Conservation (phyloP, 2,888 invertebrate species). For the Tenthredo amoena region DNA sequence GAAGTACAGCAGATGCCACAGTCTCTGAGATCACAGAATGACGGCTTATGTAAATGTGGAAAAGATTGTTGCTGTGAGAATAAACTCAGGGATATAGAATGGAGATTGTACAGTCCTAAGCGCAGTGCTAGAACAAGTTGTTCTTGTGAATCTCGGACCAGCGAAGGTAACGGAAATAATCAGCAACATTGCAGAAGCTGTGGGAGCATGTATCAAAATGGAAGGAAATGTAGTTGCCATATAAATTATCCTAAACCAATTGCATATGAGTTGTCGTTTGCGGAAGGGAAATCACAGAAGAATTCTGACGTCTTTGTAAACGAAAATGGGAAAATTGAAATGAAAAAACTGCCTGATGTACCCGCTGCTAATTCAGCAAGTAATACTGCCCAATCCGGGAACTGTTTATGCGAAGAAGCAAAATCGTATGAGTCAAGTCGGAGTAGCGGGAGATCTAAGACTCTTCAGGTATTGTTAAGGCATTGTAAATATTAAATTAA, state of each 20-base stretch:
- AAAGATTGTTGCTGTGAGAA: constrained; percentile 63
- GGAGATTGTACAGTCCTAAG: constrained; percentile 46
- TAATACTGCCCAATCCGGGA: constrained; percentile 57
- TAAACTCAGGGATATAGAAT: constrained; percentile 56
- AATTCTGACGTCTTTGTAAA: constrained; percentile 47
- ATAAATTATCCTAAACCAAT: constrained; percentile 75
- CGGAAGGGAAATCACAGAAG: constrained; percentile 60
- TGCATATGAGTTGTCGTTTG: constrained; percentile 78
- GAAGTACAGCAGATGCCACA: constrained; percentile 53
- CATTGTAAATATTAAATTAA: not conserved
- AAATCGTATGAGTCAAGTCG: constrained; percentile 56
- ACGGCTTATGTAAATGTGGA: constrained; percentile 62
- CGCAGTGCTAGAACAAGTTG: constrained; percentile 39
- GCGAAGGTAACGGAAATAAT: constrained; percentile 1
- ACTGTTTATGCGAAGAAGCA: constrained; percentile 64
- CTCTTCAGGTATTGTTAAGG: constrained; percentile 65
- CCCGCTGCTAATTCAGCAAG: constrained; percentile 56
- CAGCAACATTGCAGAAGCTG: constrained; percentile 67
- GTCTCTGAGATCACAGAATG: constrained; percentile 60
- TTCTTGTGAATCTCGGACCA: constrained; percentile 34
- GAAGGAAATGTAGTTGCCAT: constrained; percentile 67
- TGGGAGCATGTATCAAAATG: constrained; percentile 68
- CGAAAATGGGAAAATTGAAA: constrained; percentile 49
- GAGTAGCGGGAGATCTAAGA: constrained; percentile 58
- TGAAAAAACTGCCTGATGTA: constrained; percentile 54